phyloP scores from a whole-genome alignment of 2,113 vertebrate genomes.

The Podocnemis expansa region DNA sequence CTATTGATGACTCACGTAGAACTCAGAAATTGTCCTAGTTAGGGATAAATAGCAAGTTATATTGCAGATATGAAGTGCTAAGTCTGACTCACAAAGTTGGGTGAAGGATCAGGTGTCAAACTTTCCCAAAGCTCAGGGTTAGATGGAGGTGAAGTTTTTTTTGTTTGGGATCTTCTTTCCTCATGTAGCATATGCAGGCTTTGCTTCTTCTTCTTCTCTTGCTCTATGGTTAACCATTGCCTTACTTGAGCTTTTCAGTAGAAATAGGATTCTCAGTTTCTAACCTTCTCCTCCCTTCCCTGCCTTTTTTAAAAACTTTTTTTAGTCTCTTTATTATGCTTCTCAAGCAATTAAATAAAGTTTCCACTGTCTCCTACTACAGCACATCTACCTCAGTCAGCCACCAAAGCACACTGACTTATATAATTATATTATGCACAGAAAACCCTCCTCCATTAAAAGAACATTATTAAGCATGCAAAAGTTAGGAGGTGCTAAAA shows the following conservation, averaged over 20 bases:
- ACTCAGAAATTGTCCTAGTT: slow-evolving; percentile 72
- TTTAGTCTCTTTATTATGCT: neutral
- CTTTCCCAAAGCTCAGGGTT: neutral
- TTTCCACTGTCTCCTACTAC: slow-evolving; percentile 6
- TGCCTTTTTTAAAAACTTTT: neutral
- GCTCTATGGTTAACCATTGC: neutral
- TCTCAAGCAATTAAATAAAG: slow-evolving; percentile 26
- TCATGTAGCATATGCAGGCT: neutral
- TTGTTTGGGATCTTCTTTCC: neutral
- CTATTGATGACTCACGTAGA: slow-evolving; percentile 70
- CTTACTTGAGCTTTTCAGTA: neutral
- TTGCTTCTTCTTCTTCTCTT: neutral
- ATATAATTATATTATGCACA: fast-evolving
- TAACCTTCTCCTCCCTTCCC: neutral
- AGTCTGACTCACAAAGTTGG: slow-evolving; percentile 64
- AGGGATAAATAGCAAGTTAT: slow-evolving; percentile 68
- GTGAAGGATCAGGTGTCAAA: slow-evolving; percentile 48
- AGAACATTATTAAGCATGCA: neutral
- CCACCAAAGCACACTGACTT: neutral
- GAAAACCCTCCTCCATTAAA: neutral
- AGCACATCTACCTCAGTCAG: neutral
- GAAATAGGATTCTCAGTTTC: neutral
- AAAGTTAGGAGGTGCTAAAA: neutral
- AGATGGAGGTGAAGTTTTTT: neutral
- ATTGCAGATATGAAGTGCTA: slow-evolving; percentile 56